Conservation (phyloP, 2,797 vertebrate species). For the Gallirallus australis region DNA sequence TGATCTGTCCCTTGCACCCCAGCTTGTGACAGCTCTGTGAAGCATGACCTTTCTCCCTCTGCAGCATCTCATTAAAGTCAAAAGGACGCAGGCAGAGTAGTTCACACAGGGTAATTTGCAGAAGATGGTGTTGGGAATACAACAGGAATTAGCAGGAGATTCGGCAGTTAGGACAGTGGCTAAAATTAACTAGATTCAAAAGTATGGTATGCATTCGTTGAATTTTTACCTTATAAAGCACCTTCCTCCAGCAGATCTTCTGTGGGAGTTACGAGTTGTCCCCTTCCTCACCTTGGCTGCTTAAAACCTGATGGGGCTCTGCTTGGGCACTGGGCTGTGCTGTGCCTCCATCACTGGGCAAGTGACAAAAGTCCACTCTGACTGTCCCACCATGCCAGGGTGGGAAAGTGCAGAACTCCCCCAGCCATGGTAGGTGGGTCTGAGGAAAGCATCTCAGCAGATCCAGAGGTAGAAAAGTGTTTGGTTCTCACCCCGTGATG, state of each 20-base stretch:
- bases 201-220: rapidly evolving
- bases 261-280: not conserved
- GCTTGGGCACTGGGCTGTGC: not conserved
- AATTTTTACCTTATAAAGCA: not conserved
- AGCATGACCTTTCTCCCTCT: not conserved
- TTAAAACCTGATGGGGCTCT: not conserved
- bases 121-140: not conserved
- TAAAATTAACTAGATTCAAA: not conserved
- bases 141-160: not conserved
- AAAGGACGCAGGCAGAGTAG: not conserved
- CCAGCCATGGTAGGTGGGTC: not conserved
- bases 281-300: rapidly evolving
- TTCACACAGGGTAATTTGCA: not conserved
- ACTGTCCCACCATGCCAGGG: not conserved
- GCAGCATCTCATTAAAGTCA: not conserved
- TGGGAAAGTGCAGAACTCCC: rapidly evolving
- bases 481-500: rapidly evolving
- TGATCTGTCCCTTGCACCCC: rapidly evolving
- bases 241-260: not conserved
- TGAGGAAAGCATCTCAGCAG: not conserved
- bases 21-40: not conserved
- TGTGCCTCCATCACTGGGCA: rapidly evolving
- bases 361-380: not conserved
- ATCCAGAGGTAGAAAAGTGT: not conserved
- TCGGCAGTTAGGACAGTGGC: not conserved